phyloP scores from a whole-genome alignment of 2,888 invertebrate species.

The Sminthurinus aureus region DNA sequence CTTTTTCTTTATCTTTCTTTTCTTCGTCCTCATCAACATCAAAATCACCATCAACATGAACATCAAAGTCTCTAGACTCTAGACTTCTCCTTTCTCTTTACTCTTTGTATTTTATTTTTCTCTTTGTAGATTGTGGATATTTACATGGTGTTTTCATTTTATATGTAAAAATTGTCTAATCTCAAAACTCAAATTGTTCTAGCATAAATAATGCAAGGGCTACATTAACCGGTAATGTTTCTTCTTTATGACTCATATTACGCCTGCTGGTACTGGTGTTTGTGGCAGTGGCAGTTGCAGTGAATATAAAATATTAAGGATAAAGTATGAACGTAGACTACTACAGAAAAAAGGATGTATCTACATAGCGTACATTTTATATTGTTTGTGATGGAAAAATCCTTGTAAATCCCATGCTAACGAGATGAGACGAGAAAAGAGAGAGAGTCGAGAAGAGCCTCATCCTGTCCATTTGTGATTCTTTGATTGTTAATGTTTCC shows the following conservation, averaged over 20 bases:
- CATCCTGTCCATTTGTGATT: constrained; percentile 8
- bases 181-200: neutral
- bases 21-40: neutral
- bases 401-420: constrained; percentile 43
- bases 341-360: too few species aligned
- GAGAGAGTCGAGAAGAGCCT: constrained; percentile 26
- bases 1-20: neutral
- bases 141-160: neutral
- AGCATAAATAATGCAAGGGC: constrained; percentile 8
- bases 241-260: neutral
- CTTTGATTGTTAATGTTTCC: constrained; percentile 11
- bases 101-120: neutral
- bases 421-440: constrained; percentile 29
- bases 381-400: neutral
- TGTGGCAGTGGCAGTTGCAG: neutral
- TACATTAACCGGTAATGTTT: neutral
- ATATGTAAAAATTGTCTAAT: constrained; percentile 6
- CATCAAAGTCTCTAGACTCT: neutral
- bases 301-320: too few species aligned
- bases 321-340: too few species aligned
- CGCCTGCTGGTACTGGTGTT: neutral
- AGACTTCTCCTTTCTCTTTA: neutral
- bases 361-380: neutral
- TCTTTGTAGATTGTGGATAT: too few species aligned
- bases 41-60: neutral